These are phyloP conservation scores for Tretioscincus oriximinensis DNA, from an alignment of 2,113 vertebrate genomes.

Conservation along the genomic window DNA sequence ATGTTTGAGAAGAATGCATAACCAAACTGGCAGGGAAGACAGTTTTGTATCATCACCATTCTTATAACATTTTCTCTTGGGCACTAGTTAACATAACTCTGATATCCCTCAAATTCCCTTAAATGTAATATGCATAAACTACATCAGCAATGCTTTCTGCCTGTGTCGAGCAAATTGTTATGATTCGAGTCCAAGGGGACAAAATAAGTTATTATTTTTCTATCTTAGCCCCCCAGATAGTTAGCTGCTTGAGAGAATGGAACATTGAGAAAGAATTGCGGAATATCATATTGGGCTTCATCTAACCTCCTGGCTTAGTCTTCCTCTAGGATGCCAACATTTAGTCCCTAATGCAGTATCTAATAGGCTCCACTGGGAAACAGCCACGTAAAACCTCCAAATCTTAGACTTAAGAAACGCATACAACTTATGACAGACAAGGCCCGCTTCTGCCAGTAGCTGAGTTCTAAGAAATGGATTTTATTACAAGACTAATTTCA, in stretches of 20 bases:
- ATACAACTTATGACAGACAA: slow-evolving; percentile 23
- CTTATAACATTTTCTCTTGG: slow-evolving; percentile 46
- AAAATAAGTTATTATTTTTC: slow-evolving; percentile 29
- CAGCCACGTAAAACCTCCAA: neutral
- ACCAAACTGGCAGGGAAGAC: slow-evolving; percentile 53
- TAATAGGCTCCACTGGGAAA: slow-evolving; percentile 24
- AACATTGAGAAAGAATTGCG: neutral
- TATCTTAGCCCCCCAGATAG: slow-evolving; percentile 3
- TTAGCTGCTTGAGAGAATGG: slow-evolving; percentile 19
- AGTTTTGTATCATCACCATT: slow-evolving; percentile 46
- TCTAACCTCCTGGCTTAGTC: slow-evolving; percentile 22
- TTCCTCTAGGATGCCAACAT: neutral
- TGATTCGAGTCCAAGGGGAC: slow-evolving; percentile 24
- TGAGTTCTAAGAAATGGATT: slow-evolving; percentile 1
- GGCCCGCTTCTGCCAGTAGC: neutral
- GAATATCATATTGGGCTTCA: neutral
- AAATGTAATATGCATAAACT: slow-evolving; percentile 43
- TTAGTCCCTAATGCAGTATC: fast-evolving
- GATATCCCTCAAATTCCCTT: slow-evolving; percentile 46
- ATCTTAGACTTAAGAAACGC: neutral
- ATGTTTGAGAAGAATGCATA: neutral
- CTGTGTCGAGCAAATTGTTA: slow-evolving; percentile 27
- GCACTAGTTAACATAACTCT: slow-evolving; percentile 60
- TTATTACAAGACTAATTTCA: slow-evolving; percentile 2
- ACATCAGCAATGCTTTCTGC: neutral